These are phyloP conservation scores for Poeciliopsis retropinna DNA, from an alignment of 2,113 vertebrate species.

Conservation along the genomic window DNA sequence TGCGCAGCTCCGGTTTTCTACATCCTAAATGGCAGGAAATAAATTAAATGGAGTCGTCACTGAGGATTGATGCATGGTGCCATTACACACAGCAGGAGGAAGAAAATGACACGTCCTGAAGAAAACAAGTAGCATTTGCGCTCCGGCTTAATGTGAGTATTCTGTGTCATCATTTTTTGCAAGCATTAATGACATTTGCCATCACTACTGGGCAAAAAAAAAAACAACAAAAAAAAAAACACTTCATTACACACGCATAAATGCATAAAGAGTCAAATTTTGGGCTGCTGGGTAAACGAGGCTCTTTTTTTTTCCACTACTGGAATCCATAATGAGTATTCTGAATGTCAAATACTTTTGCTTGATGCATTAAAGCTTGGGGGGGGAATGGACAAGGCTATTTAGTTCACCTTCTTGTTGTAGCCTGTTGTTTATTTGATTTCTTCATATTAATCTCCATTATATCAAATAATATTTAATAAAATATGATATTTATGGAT, in stretches of 20 bases:
- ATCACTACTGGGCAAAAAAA: constrained; percentile 60
- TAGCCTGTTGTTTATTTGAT: neutral
- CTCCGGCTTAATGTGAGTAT: constrained; percentile 63
- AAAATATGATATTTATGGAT: neutral
- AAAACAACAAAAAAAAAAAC: constrained; percentile 23
- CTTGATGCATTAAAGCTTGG: constrained; percentile 25
- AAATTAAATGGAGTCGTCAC: constrained; percentile 61
- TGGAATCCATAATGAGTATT: constrained; percentile 56
- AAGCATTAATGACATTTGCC: constrained; percentile 71
- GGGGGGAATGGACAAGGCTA: neutral
- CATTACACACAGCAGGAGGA: constrained; percentile 59
- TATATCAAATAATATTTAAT: neutral
- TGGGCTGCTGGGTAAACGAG: constrained; percentile 60
- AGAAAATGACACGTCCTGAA: constrained; percentile 57
- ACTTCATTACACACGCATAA: constrained; percentile 65
- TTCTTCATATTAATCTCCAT: neutral
- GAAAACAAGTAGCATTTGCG: constrained; percentile 61
- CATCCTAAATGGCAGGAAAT: constrained; percentile 53
- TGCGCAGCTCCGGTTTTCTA: constrained; percentile 33
- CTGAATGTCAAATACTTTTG: constrained; percentile 50
- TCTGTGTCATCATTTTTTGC: constrained; percentile 60
- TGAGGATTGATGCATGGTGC: constrained; percentile 59
- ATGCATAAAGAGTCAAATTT: constrained; percentile 55
- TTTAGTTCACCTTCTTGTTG: constrained; percentile 1
- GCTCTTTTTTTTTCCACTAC: constrained; percentile 45